Evolutionary conservation across 2,113 vertebrate species (phyloP).

Genomic region (Rhabdornis inornatus): DNA sequence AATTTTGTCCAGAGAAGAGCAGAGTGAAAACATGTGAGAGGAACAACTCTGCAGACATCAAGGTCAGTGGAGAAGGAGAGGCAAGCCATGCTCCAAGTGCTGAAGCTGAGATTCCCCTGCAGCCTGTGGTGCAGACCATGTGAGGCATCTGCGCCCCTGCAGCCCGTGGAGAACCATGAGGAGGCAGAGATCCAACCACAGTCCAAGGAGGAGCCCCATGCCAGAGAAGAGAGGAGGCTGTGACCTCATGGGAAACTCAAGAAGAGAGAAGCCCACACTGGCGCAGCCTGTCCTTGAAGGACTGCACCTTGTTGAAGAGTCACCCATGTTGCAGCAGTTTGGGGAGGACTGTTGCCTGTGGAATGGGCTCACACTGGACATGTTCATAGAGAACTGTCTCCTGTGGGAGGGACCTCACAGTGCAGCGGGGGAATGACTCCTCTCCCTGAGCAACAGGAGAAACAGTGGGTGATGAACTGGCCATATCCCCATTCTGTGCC

Average conservation of each 20-base stretch:
- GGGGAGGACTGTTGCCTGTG: neutral
- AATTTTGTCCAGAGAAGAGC: neutral
- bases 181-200: neutral
- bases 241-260: too few relatives aligned
- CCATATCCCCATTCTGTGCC: neutral
- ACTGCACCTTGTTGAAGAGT: neutral
- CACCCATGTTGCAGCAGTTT: neutral
- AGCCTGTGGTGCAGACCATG: fast-evolving
- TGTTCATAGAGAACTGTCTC: neutral
- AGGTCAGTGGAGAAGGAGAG: neutral
- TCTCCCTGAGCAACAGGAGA: neutral
- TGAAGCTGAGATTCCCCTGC: neutral
- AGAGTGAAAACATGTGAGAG: neutral
- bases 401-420: neutral
- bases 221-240: neutral
- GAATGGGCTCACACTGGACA: neutral
- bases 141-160: neutral
- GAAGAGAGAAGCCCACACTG: neutral
- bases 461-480: neutral
- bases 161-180: neutral
- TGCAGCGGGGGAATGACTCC: neutral
- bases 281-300: neutral
- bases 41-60: neutral
- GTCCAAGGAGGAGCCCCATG: fast-evolving
- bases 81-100: neutral